Evolutionary conservation across 1,140 invertebrate species (phyloP).

Genomic region (Samia ricini): DNA sequence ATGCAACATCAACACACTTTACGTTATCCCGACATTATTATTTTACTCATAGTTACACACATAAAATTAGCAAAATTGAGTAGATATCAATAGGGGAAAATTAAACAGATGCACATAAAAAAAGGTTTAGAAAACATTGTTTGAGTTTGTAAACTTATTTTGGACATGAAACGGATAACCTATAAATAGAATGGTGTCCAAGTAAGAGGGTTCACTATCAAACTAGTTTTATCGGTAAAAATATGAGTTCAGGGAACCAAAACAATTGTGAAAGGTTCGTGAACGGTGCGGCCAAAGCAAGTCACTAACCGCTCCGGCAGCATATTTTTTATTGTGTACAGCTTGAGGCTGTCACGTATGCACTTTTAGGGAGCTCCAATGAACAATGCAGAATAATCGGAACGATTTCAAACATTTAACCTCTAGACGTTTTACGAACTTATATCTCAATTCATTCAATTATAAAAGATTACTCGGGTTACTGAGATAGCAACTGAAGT

Average conservation of each 20-base stretch:
- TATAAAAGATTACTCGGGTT: not conserved
- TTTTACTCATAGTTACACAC: not conserved
- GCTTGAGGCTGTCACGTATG: constrained; percentile 22
- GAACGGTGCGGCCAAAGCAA: constrained; percentile 28
- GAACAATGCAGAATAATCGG: constrained; percentile 19
- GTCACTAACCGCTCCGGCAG: constrained; percentile 14
- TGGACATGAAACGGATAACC: too few species aligned
- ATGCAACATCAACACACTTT: too few species aligned
- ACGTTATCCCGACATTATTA: too few species aligned
- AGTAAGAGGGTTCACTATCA: not conserved
- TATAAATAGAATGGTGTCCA: not conserved
- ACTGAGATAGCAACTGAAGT: not conserved
- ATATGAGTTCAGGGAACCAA: constrained; percentile 38
- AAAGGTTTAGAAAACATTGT: too few species aligned
- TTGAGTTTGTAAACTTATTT: too few species aligned
- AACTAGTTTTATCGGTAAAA: too few species aligned
- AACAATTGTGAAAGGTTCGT: constrained; percentile 3
- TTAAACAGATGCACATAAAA: too few species aligned
- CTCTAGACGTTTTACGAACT: constrained; percentile 7
- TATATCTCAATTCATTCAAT: not conserved
- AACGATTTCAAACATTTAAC: constrained; percentile 17
- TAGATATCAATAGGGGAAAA: too few species aligned
- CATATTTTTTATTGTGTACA: constrained; percentile 8
- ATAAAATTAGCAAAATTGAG: too few species aligned
- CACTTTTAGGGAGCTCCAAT: constrained; percentile 18